Evolutionary conservation across 1,140 invertebrate genomes (phyloP), one percentile per base, ranked within the genome.

Genomic region (Atopsyche davidsoni): DNA sequence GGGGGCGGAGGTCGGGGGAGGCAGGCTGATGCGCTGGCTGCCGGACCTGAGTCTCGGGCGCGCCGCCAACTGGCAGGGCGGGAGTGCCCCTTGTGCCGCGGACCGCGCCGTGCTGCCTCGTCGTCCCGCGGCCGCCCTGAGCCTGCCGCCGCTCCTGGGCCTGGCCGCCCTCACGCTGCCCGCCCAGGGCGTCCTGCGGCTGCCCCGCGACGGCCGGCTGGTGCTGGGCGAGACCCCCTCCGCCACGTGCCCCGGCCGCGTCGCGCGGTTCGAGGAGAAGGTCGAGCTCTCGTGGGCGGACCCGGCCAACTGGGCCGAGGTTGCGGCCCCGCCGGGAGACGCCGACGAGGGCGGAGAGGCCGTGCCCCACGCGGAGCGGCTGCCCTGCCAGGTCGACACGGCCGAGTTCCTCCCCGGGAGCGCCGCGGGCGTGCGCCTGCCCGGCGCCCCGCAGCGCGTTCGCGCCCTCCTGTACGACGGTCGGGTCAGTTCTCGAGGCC

Each of bases 301-400:
- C n/a, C n/a, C n/a, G n/a, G n/a, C n/a, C n/a, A n/a, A n/a, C n/a
- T n/a, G n/a, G n/a, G n/a, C n/a, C n/a, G n/a, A n/a, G n/a, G n/a
- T n/a, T n/a, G n/a, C n/a, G n/a, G n/a, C 17, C 11, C 9, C 16
- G 40, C 23, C 4, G 17, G 4, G 17, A 11, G 35, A 6, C 18
- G n/a, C 21, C 46, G 35, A 18, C 10, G 39, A 42, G 47, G 47
- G 47, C n/a, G 47, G 47, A 13, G 23, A 23, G 4, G 47, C 47
- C 2, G 25, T 43, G 17, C 47, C 47, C 9, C 47, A 50, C 14
- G 3, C 3, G 13, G 47, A 50, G 24, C 24, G 47, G 7, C n/a
- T 50, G 28, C 47, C 47, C 28, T 50, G 47, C 31, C 2, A 13
- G 4, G 21, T 2, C 3, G 47, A 50, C 32, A 9, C 1, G 11